phyloP scores from a whole-genome alignment of 2,113 vertebrate genomes.

The Chaetura pelagica region DNA sequence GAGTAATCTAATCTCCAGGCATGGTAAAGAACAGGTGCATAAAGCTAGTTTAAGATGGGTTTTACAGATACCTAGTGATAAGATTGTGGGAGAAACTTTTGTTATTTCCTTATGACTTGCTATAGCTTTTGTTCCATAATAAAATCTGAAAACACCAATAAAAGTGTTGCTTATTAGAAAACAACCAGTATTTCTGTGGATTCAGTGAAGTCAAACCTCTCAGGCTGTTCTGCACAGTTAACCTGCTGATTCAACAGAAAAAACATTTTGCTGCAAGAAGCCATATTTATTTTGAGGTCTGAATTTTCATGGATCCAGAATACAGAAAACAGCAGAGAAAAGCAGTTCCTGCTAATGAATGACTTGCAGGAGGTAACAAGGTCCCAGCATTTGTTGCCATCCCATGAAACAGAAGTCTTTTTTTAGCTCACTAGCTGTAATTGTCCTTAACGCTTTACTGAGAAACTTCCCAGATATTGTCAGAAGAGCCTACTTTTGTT shows the following conservation, averaged over 20 bases:
- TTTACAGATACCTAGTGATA: not conserved
- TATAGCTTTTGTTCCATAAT: not conserved
- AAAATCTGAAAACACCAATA: not conserved
- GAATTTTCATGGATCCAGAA: not conserved
- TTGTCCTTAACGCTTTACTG: not conserved
- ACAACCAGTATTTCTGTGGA: not conserved
- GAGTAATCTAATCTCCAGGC: not conserved
- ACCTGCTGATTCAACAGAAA: not conserved
- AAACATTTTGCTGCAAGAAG: not conserved
- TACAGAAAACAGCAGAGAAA: not conserved
- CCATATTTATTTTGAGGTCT: not conserved
- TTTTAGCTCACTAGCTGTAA: not conserved
- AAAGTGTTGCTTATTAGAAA: not conserved
- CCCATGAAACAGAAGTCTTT: not conserved
- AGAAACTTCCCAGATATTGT: not conserved
- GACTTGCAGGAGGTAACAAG: not conserved
- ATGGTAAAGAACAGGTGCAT: not conserved
- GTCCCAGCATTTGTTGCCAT: not conserved
- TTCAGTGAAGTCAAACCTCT: not conserved
- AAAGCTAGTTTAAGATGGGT: not conserved
- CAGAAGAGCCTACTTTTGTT: not conserved
- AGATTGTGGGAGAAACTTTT: not conserved
- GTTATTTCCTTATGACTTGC: not conserved
- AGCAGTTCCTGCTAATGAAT: not conserved
- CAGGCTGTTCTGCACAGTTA: not conserved